Conservation (phyloP, 2,888 invertebrate genomes). For the Onthophagus sagittarius region DNA sequence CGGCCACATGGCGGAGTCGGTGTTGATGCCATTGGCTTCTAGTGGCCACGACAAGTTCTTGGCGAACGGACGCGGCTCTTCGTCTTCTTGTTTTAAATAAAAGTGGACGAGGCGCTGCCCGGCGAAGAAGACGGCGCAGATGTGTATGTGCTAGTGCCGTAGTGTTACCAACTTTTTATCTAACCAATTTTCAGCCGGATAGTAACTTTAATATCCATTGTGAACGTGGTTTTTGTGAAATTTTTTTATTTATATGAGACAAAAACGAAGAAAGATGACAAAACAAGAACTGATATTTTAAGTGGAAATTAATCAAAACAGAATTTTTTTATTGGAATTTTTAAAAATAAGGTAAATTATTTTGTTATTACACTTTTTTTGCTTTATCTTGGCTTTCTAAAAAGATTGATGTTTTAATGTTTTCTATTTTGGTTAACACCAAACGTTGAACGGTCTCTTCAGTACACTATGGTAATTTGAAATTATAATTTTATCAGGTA, state of each 20-base stretch:
- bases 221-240: not conserved
- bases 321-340: too few relatives aligned
- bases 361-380: too few relatives aligned
- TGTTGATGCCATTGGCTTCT: conserved; percentile 34
- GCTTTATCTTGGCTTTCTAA: too few relatives aligned
- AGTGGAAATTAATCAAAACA: not conserved
- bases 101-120: conserved; percentile 8
- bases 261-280: not conserved
- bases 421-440: not conserved
- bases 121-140: conserved; percentile 4
- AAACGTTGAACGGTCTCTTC: not conserved
- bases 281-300: not conserved
- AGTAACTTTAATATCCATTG: not conserved
- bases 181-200: not conserved
- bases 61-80: conserved; percentile 12
- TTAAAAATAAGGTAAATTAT: too few relatives aligned
- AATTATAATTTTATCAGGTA: not conserved
- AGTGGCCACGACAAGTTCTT: conserved; percentile 34
- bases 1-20: conserved; percentile 8
- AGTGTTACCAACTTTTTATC: not conserved
- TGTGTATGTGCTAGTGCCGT: not conserved
- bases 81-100: conserved; percentile 9
- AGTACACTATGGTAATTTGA: not conserved
- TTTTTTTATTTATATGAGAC: not conserved
- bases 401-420: too few relatives aligned